Base-by-base conservation (phyloP, 2,888 invertebrate genomes). In the Phlogophora meticulosa region DNA sequence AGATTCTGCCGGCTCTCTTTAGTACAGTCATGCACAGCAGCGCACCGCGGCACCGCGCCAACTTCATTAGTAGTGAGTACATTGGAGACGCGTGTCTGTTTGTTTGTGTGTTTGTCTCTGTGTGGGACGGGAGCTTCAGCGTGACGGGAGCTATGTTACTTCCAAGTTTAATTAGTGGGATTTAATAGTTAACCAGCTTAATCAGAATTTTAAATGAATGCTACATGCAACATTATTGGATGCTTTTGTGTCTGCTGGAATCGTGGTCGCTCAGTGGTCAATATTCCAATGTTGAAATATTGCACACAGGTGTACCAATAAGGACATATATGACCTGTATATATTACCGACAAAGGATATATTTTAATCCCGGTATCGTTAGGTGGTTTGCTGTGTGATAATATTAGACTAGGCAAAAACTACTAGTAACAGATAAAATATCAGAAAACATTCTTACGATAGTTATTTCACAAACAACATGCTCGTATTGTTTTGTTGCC, bases 51-150 rank as follows among this genome's bases (percentile, higher is more conserved):
- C 53, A 34, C 34, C 10, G 34, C 28, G 48, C 60, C 51, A 43
- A 68, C 52, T 67, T 58, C 58, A 72, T 76, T 72, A 72, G 46
- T n/a, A 22, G 40, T 0, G 24, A 46, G 52, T n/a, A 43, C 43
- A 17, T 28, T 20, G 36, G 28, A 52, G 11, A 36, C 38, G 57
- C 2, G 15, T 42, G 59, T 32, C 13, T 36, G 51, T 57, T 48
- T 59, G 48, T 40, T 11, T 5, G 52, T 28, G 10, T 38, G 43
- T 42, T 32, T 56, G 46, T 42, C 9, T 42, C 10, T 49, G 4
- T 49, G 53, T 68, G 22, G 43, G 43, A 10, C 15, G 4, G 15
- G 9, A n/a, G n/a, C n/a, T 17, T 17, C 9, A 7, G n/a, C 5
- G 22, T 58, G 20, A 42, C 34, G 46, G n/a, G 22, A 32, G 51